These are phyloP conservation scores for Cotesia congregata DNA, from an alignment of 2,888 invertebrate genomes.

Conservation along the genomic window DNA sequence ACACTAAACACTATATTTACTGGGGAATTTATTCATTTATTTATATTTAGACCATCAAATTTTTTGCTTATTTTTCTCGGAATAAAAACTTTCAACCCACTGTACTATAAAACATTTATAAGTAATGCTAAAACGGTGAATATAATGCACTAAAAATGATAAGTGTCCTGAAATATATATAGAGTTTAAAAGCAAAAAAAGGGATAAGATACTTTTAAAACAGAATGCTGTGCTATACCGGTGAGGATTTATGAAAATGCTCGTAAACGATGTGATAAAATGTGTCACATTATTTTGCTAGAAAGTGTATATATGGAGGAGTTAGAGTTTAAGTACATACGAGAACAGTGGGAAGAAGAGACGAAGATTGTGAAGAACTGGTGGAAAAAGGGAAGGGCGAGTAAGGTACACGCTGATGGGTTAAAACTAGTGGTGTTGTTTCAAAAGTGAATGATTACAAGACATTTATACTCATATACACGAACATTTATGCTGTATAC, in stretches of 20 bases:
- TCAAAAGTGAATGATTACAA: constrained; percentile 2
- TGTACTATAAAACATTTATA: not conserved
- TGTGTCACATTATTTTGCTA: constrained; percentile 22
- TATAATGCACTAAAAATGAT: constrained; percentile 2
- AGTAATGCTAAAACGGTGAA: not conserved
- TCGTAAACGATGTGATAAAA: constrained; percentile 26
- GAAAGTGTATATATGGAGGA: constrained; percentile 3
- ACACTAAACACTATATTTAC: not conserved
- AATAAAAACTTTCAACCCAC: not conserved
- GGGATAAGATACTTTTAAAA: constrained; percentile 17
- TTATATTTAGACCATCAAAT: not conserved
- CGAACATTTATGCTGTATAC: not conserved
- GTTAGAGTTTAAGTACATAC: constrained; percentile 4
- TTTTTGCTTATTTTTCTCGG: not conserved
- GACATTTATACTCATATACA: not conserved
- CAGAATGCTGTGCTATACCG: not conserved
- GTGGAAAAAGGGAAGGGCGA: not conserved
- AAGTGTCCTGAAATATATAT: not conserved
- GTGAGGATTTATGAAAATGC: constrained; percentile 31
- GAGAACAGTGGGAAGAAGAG: constrained; percentile 12
- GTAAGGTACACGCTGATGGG: not conserved
- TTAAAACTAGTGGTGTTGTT: constrained; percentile 10
- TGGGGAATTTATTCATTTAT: not conserved
- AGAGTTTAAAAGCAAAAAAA: constrained; percentile 10
- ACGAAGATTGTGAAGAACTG: not conserved